A percentile compares a stretch with the other conserved stretches of the same genome.
Conservation (phyloP, 2,888 invertebrate genomes). For the Caradrina kadenii region DNA sequence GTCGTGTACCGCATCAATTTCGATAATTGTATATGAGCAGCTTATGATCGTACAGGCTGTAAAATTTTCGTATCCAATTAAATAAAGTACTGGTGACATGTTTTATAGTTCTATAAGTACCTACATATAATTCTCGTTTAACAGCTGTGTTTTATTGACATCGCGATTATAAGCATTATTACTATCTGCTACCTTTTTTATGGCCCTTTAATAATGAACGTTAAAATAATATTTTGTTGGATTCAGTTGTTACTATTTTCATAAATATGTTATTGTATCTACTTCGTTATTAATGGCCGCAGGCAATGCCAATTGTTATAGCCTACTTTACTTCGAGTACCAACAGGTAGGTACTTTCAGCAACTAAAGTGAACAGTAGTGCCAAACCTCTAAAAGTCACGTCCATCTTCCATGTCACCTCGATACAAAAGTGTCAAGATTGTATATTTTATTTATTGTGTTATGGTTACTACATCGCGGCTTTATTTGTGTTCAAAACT, state of each 20-base stretch:
- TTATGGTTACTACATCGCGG: slow-evolving; percentile 18
- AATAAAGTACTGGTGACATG: slow-evolving; percentile 47
- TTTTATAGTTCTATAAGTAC: slow-evolving; percentile 35
- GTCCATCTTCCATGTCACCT: slow-evolving; percentile 42
- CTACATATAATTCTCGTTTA: slow-evolving; percentile 27
- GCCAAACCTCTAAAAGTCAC: slow-evolving; percentile 48
- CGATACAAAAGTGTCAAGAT: slow-evolving; percentile 52
- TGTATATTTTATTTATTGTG: slow-evolving; percentile 45
- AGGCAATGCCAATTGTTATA: background rate
- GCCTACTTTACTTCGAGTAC: background rate
- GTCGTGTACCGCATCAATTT: slow-evolving; percentile 36
- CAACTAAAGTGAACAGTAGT: slow-evolving; percentile 1
- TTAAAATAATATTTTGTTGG: background rate
- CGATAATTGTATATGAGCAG: slow-evolving; percentile 41
- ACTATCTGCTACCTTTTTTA: slow-evolving; percentile 5
- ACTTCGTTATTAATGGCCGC: background rate
- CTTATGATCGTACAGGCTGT: slow-evolving; percentile 37
- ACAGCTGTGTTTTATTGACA: slow-evolving; percentile 27
- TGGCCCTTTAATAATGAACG: background rate
- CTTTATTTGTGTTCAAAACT: slow-evolving; percentile 36
- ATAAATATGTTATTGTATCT: no score
- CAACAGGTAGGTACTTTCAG: slow-evolving; percentile 1
- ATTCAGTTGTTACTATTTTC: background rate
- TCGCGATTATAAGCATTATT: background rate
- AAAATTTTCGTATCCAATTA: slow-evolving; percentile 53